A percentile compares a stretch with the other conserved stretches of the same genome.
phyloP scores from a whole-genome alignment of 2,888 invertebrate species.

The Chydorus sphaericus region DNA sequence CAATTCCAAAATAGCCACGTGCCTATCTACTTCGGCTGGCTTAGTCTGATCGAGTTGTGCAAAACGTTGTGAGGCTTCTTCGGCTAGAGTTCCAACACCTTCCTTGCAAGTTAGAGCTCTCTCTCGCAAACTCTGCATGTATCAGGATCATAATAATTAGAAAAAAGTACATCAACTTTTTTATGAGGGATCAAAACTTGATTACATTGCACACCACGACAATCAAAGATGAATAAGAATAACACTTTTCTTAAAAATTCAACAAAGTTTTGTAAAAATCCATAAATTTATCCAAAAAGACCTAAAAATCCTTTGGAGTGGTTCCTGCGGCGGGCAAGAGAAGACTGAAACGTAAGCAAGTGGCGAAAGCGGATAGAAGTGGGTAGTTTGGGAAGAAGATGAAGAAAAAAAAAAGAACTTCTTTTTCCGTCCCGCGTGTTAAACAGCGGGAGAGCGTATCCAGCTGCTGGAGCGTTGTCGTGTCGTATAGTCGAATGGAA shows the following conservation, averaged over 20 bases:
- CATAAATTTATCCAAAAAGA: neutral
- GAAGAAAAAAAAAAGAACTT: neutral
- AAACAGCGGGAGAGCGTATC: too few species aligned
- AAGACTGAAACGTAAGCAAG: neutral
- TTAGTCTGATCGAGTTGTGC: conserved; percentile 4
- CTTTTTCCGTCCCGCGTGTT: too few species aligned
- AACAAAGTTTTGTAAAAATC: neutral
- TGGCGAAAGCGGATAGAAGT: neutral
- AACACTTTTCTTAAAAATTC: too few species aligned
- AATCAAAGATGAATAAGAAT: too few species aligned
- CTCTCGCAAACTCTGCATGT: neutral
- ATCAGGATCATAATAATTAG: neutral
- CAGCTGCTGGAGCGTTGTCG: too few species aligned
- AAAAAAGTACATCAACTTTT: neutral
- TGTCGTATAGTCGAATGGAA: too few species aligned
- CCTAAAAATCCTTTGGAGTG: neutral
- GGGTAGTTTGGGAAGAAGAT: neutral
- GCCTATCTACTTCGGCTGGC: conserved; percentile 22
- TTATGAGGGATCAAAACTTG: too few species aligned
- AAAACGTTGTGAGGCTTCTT: conserved; percentile 1
- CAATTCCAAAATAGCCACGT: conserved; percentile 66
- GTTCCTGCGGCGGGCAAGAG: neutral
- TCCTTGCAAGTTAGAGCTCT: neutral
- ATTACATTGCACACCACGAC: too few species aligned
- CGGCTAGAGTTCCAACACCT: neutral